phyloP scores from a whole-genome alignment of 2,797 vertebrate species.

The Cirrhinus mrigala region DNA sequence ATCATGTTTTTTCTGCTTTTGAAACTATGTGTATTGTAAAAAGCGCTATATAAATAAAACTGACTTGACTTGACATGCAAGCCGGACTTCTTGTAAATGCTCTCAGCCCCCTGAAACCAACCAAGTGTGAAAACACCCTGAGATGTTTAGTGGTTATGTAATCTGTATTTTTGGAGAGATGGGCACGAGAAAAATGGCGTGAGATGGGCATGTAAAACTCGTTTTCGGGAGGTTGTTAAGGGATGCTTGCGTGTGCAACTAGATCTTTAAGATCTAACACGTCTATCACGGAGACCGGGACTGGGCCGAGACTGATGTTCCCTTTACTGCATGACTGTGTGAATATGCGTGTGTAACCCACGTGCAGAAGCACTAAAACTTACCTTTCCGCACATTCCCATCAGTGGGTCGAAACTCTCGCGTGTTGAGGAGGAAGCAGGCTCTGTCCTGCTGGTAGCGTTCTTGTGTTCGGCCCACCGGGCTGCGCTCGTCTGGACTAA shows the following conservation, averaged over 20 bases:
- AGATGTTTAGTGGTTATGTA: constrained; percentile 1
- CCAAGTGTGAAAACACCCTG: constrained; percentile 36
- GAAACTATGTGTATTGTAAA: neutral
- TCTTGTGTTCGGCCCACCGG: constrained; percentile 83
- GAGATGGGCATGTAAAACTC: neutral
- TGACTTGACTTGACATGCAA: neutral
- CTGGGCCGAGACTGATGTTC: constrained; percentile 30
- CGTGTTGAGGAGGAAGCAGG: constrained; percentile 93
- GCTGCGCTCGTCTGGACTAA: constrained; percentile 90
- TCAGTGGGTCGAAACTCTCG: constrained; percentile 90
- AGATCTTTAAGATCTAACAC: neutral
- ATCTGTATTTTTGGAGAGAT: constrained; percentile 13
- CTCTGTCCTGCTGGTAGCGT: constrained; percentile 90
- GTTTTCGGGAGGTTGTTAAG: neutral
- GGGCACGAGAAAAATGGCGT: neutral
- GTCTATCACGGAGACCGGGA: neutral
- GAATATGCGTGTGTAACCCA: constrained; percentile 15
- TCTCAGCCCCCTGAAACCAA: neutral
- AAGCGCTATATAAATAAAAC: neutral
- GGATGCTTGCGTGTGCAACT: neutral
- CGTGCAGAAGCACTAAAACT: constrained; percentile 39
- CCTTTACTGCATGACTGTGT: constrained; percentile 33
- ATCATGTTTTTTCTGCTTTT: neutral
- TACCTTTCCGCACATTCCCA: constrained; percentile 95
- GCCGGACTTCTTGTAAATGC: neutral